Evolutionary conservation across 2,888 invertebrate genomes (phyloP).

Genomic region (Trichopoda pennipes): DNA sequence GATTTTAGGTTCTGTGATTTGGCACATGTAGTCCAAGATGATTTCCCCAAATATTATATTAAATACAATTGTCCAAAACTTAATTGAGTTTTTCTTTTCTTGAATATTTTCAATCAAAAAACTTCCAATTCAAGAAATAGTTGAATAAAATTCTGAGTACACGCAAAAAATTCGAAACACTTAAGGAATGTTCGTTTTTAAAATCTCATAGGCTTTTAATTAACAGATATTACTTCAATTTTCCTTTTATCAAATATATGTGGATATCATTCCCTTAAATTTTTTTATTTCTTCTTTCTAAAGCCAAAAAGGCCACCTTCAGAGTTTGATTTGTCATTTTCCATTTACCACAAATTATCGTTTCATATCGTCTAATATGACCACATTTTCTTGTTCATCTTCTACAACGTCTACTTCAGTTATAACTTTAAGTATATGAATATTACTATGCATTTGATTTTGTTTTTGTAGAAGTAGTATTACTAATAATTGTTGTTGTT

Average conservation of each 20-base stretch:
- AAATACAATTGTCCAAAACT: too few relatives aligned
- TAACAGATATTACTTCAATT: conserved; percentile 34
- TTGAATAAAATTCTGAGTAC: background rate
- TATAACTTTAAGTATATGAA: background rate
- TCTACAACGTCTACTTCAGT: conserved; percentile 36
- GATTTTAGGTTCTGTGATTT: too few relatives aligned
- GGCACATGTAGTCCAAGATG: too few relatives aligned
- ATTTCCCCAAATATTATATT: too few relatives aligned
- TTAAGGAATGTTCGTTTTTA: background rate
- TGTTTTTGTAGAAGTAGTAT: too few relatives aligned
- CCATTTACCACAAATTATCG: conserved; percentile 68
- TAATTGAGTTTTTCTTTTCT: too few relatives aligned
- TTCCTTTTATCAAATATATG: conserved; percentile 44
- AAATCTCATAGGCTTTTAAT: conserved; percentile 34
- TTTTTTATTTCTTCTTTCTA: background rate
- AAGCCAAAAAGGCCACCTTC: conserved; percentile 50
- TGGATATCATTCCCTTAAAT: background rate
- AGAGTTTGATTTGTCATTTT: conserved; percentile 66
- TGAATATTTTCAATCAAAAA: too few relatives aligned
- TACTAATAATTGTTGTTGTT: too few relatives aligned
- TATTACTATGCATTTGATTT: too few relatives aligned
- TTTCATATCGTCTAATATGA: conserved; percentile 60
- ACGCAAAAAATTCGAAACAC: conserved; percentile 10
- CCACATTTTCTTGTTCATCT: conserved; percentile 56
- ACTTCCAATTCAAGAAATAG: too few relatives aligned